Conservation (phyloP, 2,888 invertebrate species). For the Zygothrica quintamaculata region DNA sequence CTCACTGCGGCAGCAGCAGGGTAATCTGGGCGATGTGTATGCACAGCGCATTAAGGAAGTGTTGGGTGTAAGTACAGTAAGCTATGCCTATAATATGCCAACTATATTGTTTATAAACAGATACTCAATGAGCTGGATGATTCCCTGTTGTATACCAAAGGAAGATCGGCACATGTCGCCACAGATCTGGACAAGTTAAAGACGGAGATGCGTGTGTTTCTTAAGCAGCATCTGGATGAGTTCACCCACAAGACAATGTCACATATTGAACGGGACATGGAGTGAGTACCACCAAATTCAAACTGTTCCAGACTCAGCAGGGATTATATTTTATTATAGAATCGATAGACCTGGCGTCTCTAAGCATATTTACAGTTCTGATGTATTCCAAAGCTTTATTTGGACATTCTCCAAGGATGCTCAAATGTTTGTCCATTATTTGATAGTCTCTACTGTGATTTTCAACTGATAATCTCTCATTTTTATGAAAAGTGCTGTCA, state of each 20-base stretch:
- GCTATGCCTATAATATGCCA: neutral
- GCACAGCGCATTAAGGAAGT: conserved; percentile 82
- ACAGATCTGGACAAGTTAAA: conserved; percentile 81
- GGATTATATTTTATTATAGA: conserved; percentile 52
- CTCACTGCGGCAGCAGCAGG: conserved; percentile 80
- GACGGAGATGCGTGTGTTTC: conserved; percentile 81
- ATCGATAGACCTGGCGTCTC: conserved; percentile 82
- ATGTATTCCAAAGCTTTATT: conserved; percentile 82
- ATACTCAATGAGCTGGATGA: conserved; percentile 83
- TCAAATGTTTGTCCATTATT: conserved; percentile 69
- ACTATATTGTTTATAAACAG: conserved; percentile 45
- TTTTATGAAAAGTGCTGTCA: conserved; percentile 56
- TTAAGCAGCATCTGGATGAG: conserved; percentile 82
- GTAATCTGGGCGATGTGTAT: conserved; percentile 83
- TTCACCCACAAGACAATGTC: conserved; percentile 84
- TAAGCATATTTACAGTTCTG: conserved; percentile 82
- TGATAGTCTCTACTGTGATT: neutral
- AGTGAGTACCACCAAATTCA: conserved; percentile 79
- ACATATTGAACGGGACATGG: conserved; percentile 84
- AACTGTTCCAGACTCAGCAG: too few relatives aligned
- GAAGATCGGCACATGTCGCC: conserved; percentile 65
- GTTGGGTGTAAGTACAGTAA: conserved; percentile 74
- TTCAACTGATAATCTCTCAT: neutral
- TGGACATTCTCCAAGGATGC: conserved; percentile 83
- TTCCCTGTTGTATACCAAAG: conserved; percentile 64